These are phyloP conservation scores for Tenrec ecaudatus DNA, from an alignment of 2,113 vertebrate genomes.

Conservation along the genomic window DNA sequence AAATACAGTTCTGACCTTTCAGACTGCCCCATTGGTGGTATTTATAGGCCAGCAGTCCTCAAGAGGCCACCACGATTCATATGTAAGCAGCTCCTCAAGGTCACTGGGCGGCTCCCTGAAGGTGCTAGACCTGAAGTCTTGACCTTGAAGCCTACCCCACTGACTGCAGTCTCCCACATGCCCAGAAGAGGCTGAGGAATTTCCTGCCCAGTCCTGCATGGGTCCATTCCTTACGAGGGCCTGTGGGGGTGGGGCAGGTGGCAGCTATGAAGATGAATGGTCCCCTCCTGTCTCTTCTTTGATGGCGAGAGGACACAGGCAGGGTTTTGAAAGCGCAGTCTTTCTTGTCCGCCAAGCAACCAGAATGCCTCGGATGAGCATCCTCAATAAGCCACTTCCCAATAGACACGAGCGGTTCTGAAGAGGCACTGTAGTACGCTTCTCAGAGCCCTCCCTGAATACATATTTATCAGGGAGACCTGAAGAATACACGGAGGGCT, in stretches of 20 bases:
- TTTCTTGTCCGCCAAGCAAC: neutral
- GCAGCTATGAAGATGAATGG: neutral
- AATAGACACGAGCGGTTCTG: slow-evolving; percentile 19
- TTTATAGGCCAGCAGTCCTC: neutral
- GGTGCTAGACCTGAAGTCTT: neutral
- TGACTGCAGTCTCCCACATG: neutral
- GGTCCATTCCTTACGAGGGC: neutral
- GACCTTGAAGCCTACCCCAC: neutral
- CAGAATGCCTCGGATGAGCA: slow-evolving; percentile 7
- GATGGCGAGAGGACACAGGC: neutral
- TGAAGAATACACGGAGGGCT: slow-evolving; percentile 64
- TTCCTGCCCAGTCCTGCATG: neutral
- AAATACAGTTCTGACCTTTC: neutral
- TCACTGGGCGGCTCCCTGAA: too few species aligned
- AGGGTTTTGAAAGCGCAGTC: neutral
- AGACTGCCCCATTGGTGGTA: neutral
- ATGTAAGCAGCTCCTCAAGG: neutral
- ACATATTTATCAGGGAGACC: slow-evolving; percentile 71
- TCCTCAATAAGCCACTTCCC: slow-evolving; percentile 71
- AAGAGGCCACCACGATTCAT: neutral
- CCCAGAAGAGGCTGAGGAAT: neutral
- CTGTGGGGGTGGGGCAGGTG: too few species aligned
- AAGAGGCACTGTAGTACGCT: slow-evolving; percentile 57
- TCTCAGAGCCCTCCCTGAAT: slow-evolving; percentile 67
- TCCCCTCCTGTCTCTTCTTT: neutral